These are phyloP conservation scores for Lates japonicus DNA, from an alignment of 2,797 vertebrate species.

Conservation along the genomic window DNA sequence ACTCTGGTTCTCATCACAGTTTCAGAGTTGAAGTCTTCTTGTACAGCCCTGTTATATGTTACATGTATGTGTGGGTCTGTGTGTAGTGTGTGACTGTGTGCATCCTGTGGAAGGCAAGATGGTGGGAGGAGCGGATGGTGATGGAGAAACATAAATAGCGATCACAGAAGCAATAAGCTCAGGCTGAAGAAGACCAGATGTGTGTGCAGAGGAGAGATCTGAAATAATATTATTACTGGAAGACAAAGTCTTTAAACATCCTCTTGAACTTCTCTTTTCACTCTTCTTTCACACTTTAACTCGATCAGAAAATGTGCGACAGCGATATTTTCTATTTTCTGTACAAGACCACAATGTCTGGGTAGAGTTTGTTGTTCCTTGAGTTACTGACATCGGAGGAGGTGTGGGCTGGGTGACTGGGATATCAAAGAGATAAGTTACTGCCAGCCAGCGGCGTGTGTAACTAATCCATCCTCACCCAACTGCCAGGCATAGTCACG, in stretches of 20 bases:
- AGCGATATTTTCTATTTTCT: not conserved
- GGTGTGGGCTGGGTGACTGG: conserved; percentile 36
- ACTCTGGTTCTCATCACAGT: not conserved
- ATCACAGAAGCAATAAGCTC: conserved; percentile 54
- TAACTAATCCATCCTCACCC: conserved; percentile 81
- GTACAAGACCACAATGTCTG: accelerated
- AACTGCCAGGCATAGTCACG: conserved; percentile 71
- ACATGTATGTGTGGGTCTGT: not conserved
- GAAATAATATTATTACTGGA: conserved; percentile 65
- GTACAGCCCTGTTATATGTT: not conserved
- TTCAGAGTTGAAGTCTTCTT: not conserved
- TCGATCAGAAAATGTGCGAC: not conserved
- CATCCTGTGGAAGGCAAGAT: conserved; percentile 43
- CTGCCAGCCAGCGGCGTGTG: conserved; percentile 84
- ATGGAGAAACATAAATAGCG: conserved; percentile 60
- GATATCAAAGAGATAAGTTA: conserved; percentile 74
- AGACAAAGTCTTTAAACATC: not conserved
- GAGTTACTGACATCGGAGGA: not conserved
- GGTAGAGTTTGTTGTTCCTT: conserved; percentile 15
- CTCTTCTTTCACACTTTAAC: not conserved
- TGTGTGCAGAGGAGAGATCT: conserved; percentile 40
- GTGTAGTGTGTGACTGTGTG: not conserved
- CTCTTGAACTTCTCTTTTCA: not conserved
- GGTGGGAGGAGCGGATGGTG: conserved; percentile 42
- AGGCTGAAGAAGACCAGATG: conserved; percentile 77